A percentile compares a stretch with the other conserved stretches of the same genome.
Conservation (phyloP, 2,888 invertebrate genomes). For the Diarsia mendica region DNA sequence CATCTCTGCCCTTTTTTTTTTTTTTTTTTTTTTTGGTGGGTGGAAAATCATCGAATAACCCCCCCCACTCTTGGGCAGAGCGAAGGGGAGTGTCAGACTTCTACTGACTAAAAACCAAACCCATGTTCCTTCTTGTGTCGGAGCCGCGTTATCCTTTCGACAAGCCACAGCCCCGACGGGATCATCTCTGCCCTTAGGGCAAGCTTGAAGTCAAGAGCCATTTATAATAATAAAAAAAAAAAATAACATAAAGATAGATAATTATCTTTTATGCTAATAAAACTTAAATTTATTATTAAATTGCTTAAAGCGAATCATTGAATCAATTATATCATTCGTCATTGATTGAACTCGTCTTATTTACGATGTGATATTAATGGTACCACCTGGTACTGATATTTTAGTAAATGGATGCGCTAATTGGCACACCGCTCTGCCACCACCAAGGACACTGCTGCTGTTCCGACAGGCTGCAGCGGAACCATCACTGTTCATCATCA, state of each 20-base stretch:
- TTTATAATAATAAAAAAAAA: no score
- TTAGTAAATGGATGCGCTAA: slow-evolving; percentile 29
- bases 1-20: no score
- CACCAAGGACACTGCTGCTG: slow-evolving; percentile 22
- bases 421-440: slow-evolving; percentile 4
- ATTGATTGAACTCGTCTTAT: slow-evolving; percentile 12
- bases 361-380: slow-evolving; percentile 7
- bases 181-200: no score
- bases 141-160: no score
- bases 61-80: no score
- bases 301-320: background rate
- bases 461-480: slow-evolving; percentile 11
- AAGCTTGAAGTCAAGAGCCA: no score
- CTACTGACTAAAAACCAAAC: no score
- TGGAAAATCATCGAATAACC: no score
- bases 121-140: no score
- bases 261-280: background rate
- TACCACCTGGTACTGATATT: background rate
- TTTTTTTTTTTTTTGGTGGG: no score
- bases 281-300: slow-evolving; percentile 9
- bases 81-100: no score
- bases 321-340: slow-evolving; percentile 8
- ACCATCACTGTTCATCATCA: background rate
- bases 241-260: background rate
- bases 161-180: no score